Base-by-base conservation (phyloP, 2,888 invertebrate species). In the Pyrrhia umbra region DNA sequence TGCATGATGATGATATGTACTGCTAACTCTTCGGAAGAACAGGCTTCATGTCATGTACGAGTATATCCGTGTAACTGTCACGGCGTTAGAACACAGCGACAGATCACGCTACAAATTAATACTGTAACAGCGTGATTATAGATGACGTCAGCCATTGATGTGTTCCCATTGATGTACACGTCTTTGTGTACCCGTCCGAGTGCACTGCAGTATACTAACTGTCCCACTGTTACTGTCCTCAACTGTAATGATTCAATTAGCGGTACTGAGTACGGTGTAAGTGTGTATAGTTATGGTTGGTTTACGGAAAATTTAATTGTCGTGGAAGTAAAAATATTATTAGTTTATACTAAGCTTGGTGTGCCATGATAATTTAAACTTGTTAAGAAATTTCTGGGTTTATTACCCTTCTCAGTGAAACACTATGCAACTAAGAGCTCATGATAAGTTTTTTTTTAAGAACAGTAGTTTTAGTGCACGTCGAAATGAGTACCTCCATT, bases 61-160 rank as follows among this genome's bases (percentile, higher is more conserved):
- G 6, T n/a, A n/a, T 30, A 5, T 42, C 16, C 1, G 4, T 47
- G 39, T 25, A 10, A 20, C 1, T 39, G 20, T n/a, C 68, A 74
- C 68, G 58, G 18, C 34, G 13, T 6, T n/a, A 25, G 3, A 25
- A 20, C 18, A 5, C 2, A 6, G 21, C 47, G 49, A 37, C 13
- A 34, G 40, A 40, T 56, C 27, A 18, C 18, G n/a, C 39, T 23
- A 27, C 47, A 25, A 43, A 54, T 43, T 74, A 43, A 43, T 42
- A 46, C 20, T 30, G 30, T 9, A 50, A 37, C 60, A 40, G 50
- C 46, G 54, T 62, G 68, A 56, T 68, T 54, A 74, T 47, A 40
- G 69, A 45, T 68, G 37, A 10, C 34, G 34, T 25, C 47, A 25
- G 21, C 49, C 27, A 50, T 13, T 61, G 62, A 51, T 55, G 42